These are phyloP conservation scores for Lysandra bellargus DNA, from an alignment of 2,888 invertebrate genomes.

Conservation along the genomic window DNA sequence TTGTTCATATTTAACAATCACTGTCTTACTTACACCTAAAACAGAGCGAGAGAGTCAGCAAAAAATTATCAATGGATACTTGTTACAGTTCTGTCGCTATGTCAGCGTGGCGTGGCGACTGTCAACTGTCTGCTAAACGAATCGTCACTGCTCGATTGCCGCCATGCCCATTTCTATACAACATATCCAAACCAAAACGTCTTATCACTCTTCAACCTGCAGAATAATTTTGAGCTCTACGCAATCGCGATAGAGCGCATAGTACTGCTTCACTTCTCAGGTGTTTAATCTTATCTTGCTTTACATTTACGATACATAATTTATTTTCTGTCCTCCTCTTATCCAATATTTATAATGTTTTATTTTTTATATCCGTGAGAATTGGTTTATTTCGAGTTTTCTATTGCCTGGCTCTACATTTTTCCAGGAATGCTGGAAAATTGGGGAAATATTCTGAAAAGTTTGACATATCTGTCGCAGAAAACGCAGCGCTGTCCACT, in stretches of 20 bases:
- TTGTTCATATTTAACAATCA: conserved; percentile 24
- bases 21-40: conserved; percentile 29
- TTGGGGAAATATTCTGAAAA: background rate
- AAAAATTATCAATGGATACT: conserved; percentile 70
- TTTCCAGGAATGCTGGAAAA: background rate
- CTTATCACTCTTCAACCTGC: conserved; percentile 41
- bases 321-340: conserved; percentile 58
- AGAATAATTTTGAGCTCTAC: conserved; percentile 44
- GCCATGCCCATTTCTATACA: conserved; percentile 76
- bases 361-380: background rate
- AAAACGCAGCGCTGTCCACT: background rate
- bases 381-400: background rate
- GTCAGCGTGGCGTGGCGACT: conserved; percentile 80
- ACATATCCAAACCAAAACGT: conserved; percentile 42
- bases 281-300: conserved; percentile 45
- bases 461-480: background rate
- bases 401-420: background rate
- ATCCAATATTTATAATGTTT: background rate
- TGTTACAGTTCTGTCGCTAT: conserved; percentile 78
- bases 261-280: conserved; percentile 36
- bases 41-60: conserved; percentile 62
- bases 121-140: conserved; percentile 81
- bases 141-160: conserved; percentile 75
- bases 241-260: conserved; percentile 38
- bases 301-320: conserved; percentile 51